Conservation (phyloP, 2,888 invertebrate species). For the Enchytraeus crypticus region DNA sequence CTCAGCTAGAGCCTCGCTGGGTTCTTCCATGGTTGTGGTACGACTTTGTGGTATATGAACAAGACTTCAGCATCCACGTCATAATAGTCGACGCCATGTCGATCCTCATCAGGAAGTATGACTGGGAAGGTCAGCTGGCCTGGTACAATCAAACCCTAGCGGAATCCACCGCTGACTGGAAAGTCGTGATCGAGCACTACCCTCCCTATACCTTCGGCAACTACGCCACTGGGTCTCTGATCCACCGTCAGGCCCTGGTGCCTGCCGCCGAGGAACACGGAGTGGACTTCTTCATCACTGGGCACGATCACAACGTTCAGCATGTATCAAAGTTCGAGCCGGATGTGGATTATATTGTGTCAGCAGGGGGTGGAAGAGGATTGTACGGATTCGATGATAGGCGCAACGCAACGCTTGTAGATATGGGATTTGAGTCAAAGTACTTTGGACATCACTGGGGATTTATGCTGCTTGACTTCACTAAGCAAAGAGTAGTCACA, state of each 20-base stretch:
- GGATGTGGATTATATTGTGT: conserved; percentile 4
- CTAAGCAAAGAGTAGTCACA: not conserved
- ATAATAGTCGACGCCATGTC: conserved; percentile 10
- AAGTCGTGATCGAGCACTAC: conserved; percentile 16
- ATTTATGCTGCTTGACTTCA: not conserved
- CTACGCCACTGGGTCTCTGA: not conserved
- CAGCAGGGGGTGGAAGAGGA: conserved; percentile 5
- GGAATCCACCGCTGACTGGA: conserved; percentile 14
- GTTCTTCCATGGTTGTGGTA: conserved; percentile 2
- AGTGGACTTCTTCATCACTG: conserved; percentile 12
- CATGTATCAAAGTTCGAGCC: not conserved
- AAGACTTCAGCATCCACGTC: conserved; percentile 2
- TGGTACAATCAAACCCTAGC: conserved; percentile 6
- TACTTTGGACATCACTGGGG: not conserved
- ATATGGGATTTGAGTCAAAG: conserved; percentile 1
- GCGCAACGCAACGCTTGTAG: not conserved
- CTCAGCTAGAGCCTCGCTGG: conserved; percentile 4
- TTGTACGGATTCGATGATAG: not conserved
- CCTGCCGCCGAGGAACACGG: conserved; percentile 8
- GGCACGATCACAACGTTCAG: conserved; percentile 19
- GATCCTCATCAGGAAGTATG: not conserved
- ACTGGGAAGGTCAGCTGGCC: not conserved
- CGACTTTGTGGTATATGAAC: not conserved
- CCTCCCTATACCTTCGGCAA: conserved; percentile 11
- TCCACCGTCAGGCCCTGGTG: not conserved